Conservation (phyloP, 2,888 invertebrate genomes). For the Noctua fimbriata region DNA sequence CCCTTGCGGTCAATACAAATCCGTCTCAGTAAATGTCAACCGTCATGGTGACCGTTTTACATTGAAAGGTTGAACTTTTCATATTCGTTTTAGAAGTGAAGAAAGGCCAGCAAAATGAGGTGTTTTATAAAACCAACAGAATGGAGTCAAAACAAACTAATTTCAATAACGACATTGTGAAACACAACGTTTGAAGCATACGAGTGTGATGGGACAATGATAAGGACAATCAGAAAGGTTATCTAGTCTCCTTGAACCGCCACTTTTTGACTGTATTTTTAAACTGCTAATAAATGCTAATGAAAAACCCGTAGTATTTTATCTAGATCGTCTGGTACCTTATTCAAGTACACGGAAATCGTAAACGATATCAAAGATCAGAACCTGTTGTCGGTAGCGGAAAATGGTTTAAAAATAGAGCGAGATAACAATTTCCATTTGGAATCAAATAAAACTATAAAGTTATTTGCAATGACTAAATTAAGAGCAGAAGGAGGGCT, state of each 20-base stretch:
- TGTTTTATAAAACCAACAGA: constrained; percentile 49
- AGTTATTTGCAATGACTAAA: constrained; percentile 39
- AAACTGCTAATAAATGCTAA: constrained; percentile 81
- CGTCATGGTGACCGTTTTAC: constrained; percentile 62
- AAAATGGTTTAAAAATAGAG: constrained; percentile 47
- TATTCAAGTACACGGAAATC: constrained; percentile 63
- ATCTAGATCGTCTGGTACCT: constrained; percentile 73
- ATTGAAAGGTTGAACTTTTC: constrained; percentile 56
- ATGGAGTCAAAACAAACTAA: constrained; percentile 68
- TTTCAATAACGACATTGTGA: constrained; percentile 76
- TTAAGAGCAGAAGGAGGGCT: constrained; percentile 40
- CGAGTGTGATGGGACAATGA: constrained; percentile 79
- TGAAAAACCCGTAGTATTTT: constrained; percentile 76
- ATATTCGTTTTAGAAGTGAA: constrained; percentile 57
- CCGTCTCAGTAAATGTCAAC: constrained; percentile 68
- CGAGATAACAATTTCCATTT: constrained; percentile 47
- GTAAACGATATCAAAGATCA: constrained; percentile 45
- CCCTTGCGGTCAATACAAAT: constrained; percentile 66
- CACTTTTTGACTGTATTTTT: constrained; percentile 81
- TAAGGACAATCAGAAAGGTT: constrained; percentile 87
- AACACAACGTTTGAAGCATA: constrained; percentile 76
- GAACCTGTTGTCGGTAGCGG: constrained; percentile 40
- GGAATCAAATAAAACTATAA: constrained; percentile 53
- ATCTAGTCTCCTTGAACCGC: constrained; percentile 86
- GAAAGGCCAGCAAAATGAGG: constrained; percentile 12